phyloP scores from a whole-genome alignment of 2,113 vertebrate genomes.

The Heliornis fulica region DNA sequence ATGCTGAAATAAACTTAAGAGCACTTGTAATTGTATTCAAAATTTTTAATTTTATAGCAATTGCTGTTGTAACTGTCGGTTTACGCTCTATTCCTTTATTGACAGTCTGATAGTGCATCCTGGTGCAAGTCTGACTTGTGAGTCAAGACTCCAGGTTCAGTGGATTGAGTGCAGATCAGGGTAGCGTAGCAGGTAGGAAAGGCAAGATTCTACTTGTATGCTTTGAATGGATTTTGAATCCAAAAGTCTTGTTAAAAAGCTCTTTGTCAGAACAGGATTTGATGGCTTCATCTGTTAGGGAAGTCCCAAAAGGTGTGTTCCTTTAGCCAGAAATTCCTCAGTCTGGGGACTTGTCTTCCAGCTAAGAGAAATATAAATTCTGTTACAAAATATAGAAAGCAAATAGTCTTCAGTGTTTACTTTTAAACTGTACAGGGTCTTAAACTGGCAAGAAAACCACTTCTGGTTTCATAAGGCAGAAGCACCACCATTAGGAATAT shows the following conservation, averaged over 20 bases:
- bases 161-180: background rate
- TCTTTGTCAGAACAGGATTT: background rate
- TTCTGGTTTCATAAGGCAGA: background rate
- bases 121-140: background rate
- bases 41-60: rapidly evolving
- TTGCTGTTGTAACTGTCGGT: background rate
- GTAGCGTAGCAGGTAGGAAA: background rate
- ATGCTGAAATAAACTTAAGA: background rate
- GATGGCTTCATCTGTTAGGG: background rate
- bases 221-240: background rate
- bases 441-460: background rate
- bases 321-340: background rate
- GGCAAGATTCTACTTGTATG: background rate
- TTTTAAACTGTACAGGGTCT: background rate
- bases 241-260: background rate
- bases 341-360: background rate
- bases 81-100: background rate
- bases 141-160: background rate
- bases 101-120: background rate
- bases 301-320: background rate
- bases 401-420: background rate
- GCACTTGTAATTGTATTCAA: background rate
- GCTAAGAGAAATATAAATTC: background rate
- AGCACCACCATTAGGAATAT: background rate
- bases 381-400: background rate